These are phyloP conservation scores for Apogon hyalosoma DNA, from an alignment of 2,797 vertebrate genomes.

Conservation along the genomic window DNA sequence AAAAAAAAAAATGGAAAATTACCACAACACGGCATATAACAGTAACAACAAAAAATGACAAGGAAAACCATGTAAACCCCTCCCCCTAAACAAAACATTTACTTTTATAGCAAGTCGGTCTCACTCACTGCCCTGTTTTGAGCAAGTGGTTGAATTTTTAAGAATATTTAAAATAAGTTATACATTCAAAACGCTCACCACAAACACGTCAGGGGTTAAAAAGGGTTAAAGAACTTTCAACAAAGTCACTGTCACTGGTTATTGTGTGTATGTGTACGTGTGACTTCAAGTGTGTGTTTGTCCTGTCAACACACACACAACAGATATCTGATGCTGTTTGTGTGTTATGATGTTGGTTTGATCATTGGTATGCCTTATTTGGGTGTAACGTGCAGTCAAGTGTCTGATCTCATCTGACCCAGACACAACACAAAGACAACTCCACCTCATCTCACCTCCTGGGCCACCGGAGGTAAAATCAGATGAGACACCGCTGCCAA, in stretches of 20 bases:
- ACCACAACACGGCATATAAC: no score
- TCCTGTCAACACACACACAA: background rate
- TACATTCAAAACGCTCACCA: no score
- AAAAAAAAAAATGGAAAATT: no score
- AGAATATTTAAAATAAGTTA: no score
- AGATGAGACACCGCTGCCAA: slow-evolving; percentile 45
- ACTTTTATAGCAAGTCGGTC: no score
- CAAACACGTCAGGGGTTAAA: no score
- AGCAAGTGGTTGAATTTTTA: no score
- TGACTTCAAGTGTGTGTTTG: slow-evolving; percentile 8
- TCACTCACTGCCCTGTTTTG: no score
- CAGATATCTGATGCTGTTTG: slow-evolving; percentile 25
- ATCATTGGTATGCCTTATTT: slow-evolving; percentile 65
- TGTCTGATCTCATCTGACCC: slow-evolving; percentile 60
- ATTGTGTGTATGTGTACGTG: slow-evolving; percentile 5
- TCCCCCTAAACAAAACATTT: no score
- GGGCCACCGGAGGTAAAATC: slow-evolving; percentile 46
- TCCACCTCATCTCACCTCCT: slow-evolving; percentile 9
- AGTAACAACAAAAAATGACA: no score
- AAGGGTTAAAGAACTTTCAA: background rate
- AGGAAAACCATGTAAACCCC: no score
- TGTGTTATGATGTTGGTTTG: slow-evolving; percentile 35
- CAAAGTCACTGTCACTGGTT: background rate
- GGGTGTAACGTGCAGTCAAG: slow-evolving; percentile 52
- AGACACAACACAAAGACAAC: slow-evolving; percentile 58